Conservation (phyloP, 2,888 invertebrate genomes). For the Gortyna flavago region DNA sequence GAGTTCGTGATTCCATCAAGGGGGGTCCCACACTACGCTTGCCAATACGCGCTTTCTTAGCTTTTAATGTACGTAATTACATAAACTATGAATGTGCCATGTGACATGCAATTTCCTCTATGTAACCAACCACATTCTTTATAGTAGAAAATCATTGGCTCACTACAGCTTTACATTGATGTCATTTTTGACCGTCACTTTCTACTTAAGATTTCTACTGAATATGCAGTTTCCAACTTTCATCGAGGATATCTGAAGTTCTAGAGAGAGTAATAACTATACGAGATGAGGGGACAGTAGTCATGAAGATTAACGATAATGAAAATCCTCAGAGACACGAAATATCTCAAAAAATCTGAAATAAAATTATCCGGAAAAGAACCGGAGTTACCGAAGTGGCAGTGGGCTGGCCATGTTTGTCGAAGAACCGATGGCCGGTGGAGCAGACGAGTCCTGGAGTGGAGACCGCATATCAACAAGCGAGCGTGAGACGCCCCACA, state of each 20-base stretch:
- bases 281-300: not conserved
- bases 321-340: not conserved
- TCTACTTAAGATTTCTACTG: constrained; percentile 11
- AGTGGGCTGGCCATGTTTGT: too few relatives aligned
- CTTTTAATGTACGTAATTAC: constrained; percentile 6
- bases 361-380: too few relatives aligned
- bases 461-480: not conserved
- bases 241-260: not conserved
- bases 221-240: constrained; percentile 18
- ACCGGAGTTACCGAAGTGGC: too few relatives aligned
- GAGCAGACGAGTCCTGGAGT: not conserved
- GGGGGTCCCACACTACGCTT: not conserved
- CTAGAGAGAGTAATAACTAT: not conserved
- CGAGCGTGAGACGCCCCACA: not conserved
- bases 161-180: constrained; percentile 16
- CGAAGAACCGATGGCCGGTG: too few relatives aligned
- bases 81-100: constrained; percentile 14
- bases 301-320: constrained; percentile 2
- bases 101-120: constrained; percentile 13
- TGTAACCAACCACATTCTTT: constrained; percentile 29
- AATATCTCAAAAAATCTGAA: not conserved
- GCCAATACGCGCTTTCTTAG: not conserved
- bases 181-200: constrained; percentile 41
- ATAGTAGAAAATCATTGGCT: constrained; percentile 38
- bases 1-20: not conserved